Conservation (phyloP, 37 sponge, comb jelly and placozoan species). For the Bolinopsis microptera region DNA sequence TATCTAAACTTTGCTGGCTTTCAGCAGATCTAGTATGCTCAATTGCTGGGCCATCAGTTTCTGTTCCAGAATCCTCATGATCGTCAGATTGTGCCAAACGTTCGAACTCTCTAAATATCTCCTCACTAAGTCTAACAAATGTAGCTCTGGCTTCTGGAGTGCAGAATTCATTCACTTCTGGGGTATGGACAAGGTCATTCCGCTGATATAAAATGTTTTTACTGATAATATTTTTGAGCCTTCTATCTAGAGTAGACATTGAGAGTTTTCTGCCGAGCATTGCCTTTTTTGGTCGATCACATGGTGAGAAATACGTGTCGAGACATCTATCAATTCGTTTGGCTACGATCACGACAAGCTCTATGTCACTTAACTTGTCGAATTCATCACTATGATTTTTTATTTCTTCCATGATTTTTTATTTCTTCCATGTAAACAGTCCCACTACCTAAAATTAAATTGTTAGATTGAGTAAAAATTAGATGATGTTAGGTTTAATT, state of each 20-base stretch:
- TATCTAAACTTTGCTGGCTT: neutral
- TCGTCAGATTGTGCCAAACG: neutral
- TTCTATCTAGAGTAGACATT: neutral
- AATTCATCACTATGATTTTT: neutral
- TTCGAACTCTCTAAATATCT: neutral
- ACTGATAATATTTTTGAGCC: neutral
- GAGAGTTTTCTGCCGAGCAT: neutral
- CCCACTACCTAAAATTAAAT: no score
- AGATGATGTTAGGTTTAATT: no score
- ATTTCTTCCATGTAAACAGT: no score
- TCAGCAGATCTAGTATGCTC: neutral
- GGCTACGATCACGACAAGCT: neutral
- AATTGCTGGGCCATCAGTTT: neutral
- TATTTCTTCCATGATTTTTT: neutral
- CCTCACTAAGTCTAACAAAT: neutral
- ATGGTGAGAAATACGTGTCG: neutral
- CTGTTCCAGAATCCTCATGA: neutral
- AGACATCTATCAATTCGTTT: neutral
- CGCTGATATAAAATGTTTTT: neutral
- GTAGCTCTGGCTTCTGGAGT: neutral
- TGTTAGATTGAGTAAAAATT: no score
- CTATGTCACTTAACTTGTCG: neutral
- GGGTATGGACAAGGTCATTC: conserved; percentile 11
- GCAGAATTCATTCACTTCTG: neutral
- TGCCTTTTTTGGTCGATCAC: neutral